phyloP scores from a whole-genome alignment of 2,888 invertebrate genomes.

The Ommatoiulus sabulosus region DNA sequence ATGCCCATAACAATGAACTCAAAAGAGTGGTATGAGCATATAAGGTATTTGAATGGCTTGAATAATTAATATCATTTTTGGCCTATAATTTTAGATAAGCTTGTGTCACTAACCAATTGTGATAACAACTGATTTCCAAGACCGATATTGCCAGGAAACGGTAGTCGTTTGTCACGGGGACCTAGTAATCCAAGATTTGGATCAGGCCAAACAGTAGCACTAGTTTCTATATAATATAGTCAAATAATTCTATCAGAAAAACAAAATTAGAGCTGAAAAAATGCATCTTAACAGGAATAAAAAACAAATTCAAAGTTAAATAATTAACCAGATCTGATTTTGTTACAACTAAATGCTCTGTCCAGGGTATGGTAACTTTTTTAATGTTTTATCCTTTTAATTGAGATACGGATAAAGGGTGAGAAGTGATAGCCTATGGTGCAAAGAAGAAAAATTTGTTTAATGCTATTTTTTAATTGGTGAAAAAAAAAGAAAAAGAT shows the following conservation, averaged over 20 bases:
- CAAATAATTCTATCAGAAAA: no score
- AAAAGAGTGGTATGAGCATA: neutral
- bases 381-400: no score
- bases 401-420: no score
- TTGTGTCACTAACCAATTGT: neutral
- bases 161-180: constrained; percentile 76
- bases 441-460: no score
- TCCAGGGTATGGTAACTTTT: no score
- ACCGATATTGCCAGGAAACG: constrained; percentile 77
- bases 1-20: neutral
- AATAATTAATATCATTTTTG: constrained; percentile 11
- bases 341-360: no score
- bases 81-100: neutral
- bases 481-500: no score
- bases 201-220: constrained; percentile 62
- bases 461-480: no score
- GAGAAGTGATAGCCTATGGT: no score
- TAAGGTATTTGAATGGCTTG: neutral
- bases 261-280: neutral
- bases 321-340: no score
- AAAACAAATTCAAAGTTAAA: no score
- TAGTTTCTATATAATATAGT: neutral
- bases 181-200: constrained; percentile 78
- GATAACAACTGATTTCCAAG: constrained; percentile 69
- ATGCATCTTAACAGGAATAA: no score